Evolutionary conservation across 2,113 vertebrate species (phyloP).

Genomic region (Calonectris borealis): DNA sequence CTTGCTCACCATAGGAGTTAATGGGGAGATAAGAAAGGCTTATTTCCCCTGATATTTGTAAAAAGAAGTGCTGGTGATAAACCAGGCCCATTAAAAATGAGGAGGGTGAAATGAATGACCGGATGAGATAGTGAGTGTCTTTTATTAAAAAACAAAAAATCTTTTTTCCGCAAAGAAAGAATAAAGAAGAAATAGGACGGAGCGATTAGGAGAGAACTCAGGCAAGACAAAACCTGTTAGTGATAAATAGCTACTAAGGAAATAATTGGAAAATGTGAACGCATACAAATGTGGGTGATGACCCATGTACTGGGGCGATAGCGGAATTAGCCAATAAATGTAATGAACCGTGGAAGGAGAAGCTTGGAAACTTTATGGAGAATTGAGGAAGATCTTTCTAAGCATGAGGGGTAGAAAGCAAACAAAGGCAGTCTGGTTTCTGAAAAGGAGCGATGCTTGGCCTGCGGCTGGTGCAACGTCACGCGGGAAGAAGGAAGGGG

Average conservation of each 20-base stretch:
- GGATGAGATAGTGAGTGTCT: neutral
- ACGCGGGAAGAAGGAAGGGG: neutral
- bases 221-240: neutral
- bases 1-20: neutral
- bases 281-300: constrained; percentile 5
- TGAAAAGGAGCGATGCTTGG: neutral
- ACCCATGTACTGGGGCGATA: neutral
- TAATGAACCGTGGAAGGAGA: constrained; percentile 14
- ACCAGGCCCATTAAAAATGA: neutral
- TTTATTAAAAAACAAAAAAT: neutral
- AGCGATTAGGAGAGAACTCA: neutral
- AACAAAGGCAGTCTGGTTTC: neutral
- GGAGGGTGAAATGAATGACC: neutral
- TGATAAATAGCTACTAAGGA: constrained; percentile 28
- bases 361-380: neutral
- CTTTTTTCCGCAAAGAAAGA: neutral
- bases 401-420: neutral
- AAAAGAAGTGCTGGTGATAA: constrained; percentile 35
- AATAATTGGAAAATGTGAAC: constrained; percentile 44
- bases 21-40: neutral
- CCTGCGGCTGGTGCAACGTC: rapidly evolving
- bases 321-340: neutral
- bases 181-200: neutral
- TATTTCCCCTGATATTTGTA: constrained; percentile 44
- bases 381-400: neutral